A percentile compares a stretch with the other conserved stretches of the same genome.
Evolutionary conservation across 1,140 invertebrate species (phyloP).

Genomic region (Helicoverpa armigera): DNA sequence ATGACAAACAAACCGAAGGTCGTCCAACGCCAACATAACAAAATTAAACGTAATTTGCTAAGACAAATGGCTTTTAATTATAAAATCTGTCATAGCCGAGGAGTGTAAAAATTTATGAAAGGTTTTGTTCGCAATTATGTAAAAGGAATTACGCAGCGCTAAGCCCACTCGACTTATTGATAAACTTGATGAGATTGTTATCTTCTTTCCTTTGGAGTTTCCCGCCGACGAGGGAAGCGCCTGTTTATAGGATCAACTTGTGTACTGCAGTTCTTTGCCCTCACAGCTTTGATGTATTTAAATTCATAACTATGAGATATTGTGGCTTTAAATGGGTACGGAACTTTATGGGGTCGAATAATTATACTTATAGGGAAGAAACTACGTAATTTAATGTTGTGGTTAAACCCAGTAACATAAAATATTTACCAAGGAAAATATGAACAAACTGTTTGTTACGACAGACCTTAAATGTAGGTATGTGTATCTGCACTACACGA

Average conservation of each 20-base stretch:
- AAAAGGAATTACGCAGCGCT: conserved; percentile 28
- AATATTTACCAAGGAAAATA: too few species aligned
- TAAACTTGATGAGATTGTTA: conserved; percentile 28
- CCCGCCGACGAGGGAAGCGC: background rate
- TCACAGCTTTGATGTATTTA: background rate
- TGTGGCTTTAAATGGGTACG: too few species aligned
- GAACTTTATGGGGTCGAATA: too few species aligned
- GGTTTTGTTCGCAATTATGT: conserved; percentile 32
- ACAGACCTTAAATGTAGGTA: too few species aligned
- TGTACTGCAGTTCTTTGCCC: background rate
- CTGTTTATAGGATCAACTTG: conserved; percentile 2
- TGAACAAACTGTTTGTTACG: too few species aligned
- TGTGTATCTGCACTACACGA: too few species aligned
- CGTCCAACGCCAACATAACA: conserved; percentile 25
- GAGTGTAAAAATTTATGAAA: conserved; percentile 43
- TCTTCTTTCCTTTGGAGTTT: background rate
- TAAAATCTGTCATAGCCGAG: conserved; percentile 47
- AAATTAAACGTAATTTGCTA: conserved; percentile 38
- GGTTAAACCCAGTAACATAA: too few species aligned
- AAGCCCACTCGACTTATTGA: conserved; percentile 28
- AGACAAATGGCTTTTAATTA: conserved; percentile 48
- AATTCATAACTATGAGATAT: too few species aligned
- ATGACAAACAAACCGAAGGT: conserved; percentile 15
- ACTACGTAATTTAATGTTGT: too few species aligned
- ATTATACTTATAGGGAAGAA: too few species aligned